Base-by-base conservation (phyloP, 2,888 invertebrate species). In the Dromius quadrimaculatus region DNA sequence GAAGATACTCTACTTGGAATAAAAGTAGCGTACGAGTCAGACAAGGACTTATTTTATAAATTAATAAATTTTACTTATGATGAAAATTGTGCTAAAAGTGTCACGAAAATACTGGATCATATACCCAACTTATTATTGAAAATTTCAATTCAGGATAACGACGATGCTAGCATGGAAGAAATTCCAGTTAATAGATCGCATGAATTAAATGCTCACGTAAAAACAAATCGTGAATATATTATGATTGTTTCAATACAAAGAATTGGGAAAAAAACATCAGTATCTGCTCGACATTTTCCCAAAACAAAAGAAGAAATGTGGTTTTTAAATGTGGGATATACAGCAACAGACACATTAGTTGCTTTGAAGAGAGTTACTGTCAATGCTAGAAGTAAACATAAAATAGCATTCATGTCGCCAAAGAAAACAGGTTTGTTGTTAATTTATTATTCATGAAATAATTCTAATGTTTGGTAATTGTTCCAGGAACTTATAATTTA, bases 291-390 rank as follows among this genome's bases (percentile, higher is more conserved):
- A 0, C 89, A 90, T 72, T 98, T 95, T 85, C 91, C 95, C 1
- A 97, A 97, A 81, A 90, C 91, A 34, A 98, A 98, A 84, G 94
- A 94, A 79, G 98, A 98, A 81, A 94, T 96, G 68, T 99, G 98
- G 98, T 92, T 98, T 82, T 79, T 97, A 1, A 87, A 95, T 0
- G 84, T 98, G 5, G 97, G 97, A 1, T 88, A 89, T 19, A 82
- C 88, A 17, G 88, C 89, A 63, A 84, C 84, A 0, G 86, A 87
- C 19, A 93, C 96, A 77, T 84, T 98, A 32, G 82, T 92, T 73
- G 95, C 95, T 0, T 82, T 98, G 78, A 96, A 95, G 81, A 84
- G 97, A 59, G 84, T 91, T 0, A 81, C 85, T 0, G 83, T 90
- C 3, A 86, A 83, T 38, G 87, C 86, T 13, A 81, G 79, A 8